Evolutionary conservation across 92 coral and sea anemone species (phyloP).

Genomic region (Meandrina meandrites): DNA sequence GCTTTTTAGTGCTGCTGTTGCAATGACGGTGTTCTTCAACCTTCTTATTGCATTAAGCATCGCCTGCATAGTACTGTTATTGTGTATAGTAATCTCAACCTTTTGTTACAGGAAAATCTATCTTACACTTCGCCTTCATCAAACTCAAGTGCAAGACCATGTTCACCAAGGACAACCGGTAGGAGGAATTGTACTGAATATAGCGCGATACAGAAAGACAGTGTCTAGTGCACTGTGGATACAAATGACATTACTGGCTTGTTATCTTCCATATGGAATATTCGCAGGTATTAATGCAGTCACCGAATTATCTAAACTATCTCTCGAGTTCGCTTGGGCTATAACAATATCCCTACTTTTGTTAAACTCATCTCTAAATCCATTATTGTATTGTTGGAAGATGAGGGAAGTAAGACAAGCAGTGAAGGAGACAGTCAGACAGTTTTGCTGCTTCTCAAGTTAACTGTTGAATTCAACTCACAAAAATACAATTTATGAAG

Average conservation of each 20-base stretch:
- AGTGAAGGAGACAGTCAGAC: conserved; percentile 1
- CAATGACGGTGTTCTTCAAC: neutral
- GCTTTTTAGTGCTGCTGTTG: neutral
- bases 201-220: conserved; percentile 20
- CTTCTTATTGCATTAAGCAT: neutral
- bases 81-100: neutral
- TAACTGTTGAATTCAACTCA: neutral
- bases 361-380: neutral
- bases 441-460: neutral
- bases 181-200: neutral
- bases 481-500: too few species aligned
- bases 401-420: neutral
- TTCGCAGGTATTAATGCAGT: neutral
- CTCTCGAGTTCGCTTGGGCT: neutral
- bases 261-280: conserved; percentile 9
- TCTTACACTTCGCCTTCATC: neutral
- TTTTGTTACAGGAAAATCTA: neutral
- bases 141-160: neutral
- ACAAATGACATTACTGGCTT: conserved; percentile 5
- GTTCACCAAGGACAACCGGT: neutral
- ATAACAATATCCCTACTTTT: neutral
- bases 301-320: neutral
- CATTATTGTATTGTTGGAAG: neutral
- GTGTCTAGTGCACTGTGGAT: conserved; percentile 23
- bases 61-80: neutral